Percentiles rank a stretch among this genome's conserved stretches.
phyloP scores from a whole-genome alignment of 1,140 invertebrate genomes.

The Galleria mellonella region DNA sequence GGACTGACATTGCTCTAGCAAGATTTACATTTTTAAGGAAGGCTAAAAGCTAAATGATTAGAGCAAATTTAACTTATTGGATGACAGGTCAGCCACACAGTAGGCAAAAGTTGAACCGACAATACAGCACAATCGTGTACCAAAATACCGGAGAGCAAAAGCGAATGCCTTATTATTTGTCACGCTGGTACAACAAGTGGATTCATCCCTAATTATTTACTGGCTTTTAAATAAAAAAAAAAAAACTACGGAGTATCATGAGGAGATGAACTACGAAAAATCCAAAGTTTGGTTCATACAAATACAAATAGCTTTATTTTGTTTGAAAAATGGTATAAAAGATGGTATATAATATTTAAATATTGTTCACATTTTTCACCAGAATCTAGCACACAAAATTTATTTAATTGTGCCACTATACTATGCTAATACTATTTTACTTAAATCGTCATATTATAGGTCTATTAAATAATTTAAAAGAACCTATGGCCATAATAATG shows the following conservation, averaged over 20 bases:
- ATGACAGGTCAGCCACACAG: conserved; percentile 21
- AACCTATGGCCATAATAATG: not conserved
- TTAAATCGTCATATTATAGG: too few relatives aligned
- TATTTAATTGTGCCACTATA: too few relatives aligned
- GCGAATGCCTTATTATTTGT: conserved; percentile 17
- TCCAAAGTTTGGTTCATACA: conserved; percentile 9
- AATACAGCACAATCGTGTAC: conserved; percentile 10
- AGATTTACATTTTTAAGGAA: conserved; percentile 12
- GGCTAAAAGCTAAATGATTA: conserved; percentile 10
- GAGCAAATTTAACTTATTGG: conserved; percentile 18
- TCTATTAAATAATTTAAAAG: conserved; percentile 3
- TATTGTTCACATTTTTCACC: too few relatives aligned
- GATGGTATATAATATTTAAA: too few relatives aligned
- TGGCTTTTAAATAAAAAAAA: conserved; percentile 10
- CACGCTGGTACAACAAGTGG: conserved; percentile 14
- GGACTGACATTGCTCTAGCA: conserved; percentile 11
- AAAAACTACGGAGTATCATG: conserved; percentile 7
- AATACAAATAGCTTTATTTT: too few relatives aligned
- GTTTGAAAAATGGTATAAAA: too few relatives aligned
- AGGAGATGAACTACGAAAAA: conserved; percentile 4
- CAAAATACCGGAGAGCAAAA: conserved; percentile 19
- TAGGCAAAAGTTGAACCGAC: conserved; percentile 15
- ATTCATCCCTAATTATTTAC: not conserved
- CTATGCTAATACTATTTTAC: too few relatives aligned
- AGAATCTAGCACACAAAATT: too few relatives aligned